Evolutionary conservation across 2,113 vertebrate genomes (phyloP).

Genomic region (Campylorhamphus procurvoides): DNA sequence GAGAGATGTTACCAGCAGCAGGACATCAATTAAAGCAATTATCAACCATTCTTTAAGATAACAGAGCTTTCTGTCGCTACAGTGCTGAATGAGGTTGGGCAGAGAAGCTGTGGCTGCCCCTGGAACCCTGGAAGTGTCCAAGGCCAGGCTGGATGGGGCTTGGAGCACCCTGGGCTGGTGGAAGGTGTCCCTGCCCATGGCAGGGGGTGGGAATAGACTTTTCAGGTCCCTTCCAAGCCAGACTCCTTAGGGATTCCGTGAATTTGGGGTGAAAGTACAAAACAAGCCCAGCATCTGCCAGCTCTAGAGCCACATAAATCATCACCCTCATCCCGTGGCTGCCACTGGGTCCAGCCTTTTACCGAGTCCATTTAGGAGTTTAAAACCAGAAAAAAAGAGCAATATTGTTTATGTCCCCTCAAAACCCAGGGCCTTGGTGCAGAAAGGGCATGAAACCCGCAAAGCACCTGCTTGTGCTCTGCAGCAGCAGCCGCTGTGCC

Average conservation of each 20-base stretch:
- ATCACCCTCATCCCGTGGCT: background rate
- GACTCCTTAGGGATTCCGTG: fast-evolving
- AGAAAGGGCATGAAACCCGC: background rate
- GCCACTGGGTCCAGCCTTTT: background rate
- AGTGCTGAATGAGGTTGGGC: background rate
- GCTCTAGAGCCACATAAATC: background rate
- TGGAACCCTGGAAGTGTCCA: background rate
- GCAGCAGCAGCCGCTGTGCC: conserved; percentile 23
- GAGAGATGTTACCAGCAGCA: background rate
- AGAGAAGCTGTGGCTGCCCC: background rate
- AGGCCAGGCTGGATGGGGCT: background rate
- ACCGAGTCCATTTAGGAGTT: background rate
- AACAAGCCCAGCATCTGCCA: background rate
- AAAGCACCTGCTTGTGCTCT: conserved; percentile 43
- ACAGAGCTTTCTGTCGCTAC: background rate
- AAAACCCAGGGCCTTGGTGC: background rate
- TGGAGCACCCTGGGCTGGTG: background rate
- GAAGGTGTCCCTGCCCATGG: background rate
- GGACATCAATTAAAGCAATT: background rate
- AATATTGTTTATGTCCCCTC: background rate
- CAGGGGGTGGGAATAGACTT: fast-evolving
- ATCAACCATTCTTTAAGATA: background rate
- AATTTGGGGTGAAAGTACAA: background rate
- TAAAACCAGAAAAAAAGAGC: background rate
- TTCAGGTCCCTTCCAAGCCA: background rate